Percentiles rank a stretch among this genome's conserved stretches.
Evolutionary conservation across 2,797 vertebrate species (phyloP).

Genomic region (Hybognathus amarus): DNA sequence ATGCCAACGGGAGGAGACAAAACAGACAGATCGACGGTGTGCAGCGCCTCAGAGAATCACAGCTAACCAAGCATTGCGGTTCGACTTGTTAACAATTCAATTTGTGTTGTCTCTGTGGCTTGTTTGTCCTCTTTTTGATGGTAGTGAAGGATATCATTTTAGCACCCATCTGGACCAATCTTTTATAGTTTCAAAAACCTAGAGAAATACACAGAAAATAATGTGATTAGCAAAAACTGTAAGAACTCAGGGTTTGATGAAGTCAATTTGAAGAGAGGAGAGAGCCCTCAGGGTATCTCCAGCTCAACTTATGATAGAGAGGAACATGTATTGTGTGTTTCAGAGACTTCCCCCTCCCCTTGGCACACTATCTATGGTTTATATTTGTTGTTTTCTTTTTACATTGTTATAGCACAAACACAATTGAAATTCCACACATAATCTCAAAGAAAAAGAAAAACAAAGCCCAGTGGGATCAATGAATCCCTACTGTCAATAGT

Average conservation of each 20-base stretch:
- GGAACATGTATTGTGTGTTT: slow-evolving; percentile 26
- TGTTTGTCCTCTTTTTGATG: slow-evolving; percentile 24
- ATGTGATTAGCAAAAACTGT: slow-evolving; percentile 23
- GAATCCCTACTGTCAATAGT: slow-evolving; percentile 32
- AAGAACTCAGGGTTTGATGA: slow-evolving; percentile 37
- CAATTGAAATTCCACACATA: slow-evolving; percentile 26
- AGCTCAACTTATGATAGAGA: slow-evolving; percentile 23
- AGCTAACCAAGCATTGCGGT: slow-evolving; percentile 31
- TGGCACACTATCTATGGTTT: slow-evolving; percentile 26
- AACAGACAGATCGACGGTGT: slow-evolving; percentile 7
- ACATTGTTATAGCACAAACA: slow-evolving; percentile 32
- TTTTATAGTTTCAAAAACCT: not conserved
- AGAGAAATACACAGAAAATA: not conserved
- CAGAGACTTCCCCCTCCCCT: slow-evolving; percentile 18
- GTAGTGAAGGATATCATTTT: not conserved
- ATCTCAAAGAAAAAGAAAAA: slow-evolving; percentile 46
- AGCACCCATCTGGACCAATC: too few relatives aligned
- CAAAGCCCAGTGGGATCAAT: slow-evolving; percentile 33
- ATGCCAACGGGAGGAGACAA: slow-evolving; percentile 3
- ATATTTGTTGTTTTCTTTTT: slow-evolving; percentile 31
- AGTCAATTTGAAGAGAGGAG: slow-evolving; percentile 15
- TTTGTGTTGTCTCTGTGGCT: slow-evolving; percentile 16
- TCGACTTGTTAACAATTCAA: slow-evolving; percentile 55
- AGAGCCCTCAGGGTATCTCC: slow-evolving; percentile 20
- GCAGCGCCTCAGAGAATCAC: slow-evolving; percentile 29